These are phyloP conservation scores for Pinna nobilis DNA, from an alignment of 1,140 invertebrate species.

Conservation along the genomic window DNA sequence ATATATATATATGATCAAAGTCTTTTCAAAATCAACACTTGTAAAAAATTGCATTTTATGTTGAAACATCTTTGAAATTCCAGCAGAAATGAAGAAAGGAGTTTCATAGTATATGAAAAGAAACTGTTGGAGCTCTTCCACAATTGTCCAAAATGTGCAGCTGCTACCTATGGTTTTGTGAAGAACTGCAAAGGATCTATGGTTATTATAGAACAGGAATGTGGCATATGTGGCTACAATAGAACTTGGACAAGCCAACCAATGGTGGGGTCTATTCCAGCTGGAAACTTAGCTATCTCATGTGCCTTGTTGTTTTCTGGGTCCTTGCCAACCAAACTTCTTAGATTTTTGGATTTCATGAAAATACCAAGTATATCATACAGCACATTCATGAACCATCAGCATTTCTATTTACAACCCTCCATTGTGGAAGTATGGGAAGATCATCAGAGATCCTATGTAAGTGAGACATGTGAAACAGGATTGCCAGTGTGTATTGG, in stretches of 20 bases:
- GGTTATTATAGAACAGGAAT: conserved; percentile 14
- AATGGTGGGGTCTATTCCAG: conserved; percentile 10
- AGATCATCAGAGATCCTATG: conserved; percentile 16
- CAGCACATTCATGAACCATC: conserved; percentile 35
- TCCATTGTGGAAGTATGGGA: conserved; percentile 22
- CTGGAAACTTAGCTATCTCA: conserved; percentile 4
- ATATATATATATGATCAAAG: too few relatives aligned
- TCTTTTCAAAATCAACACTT: too few relatives aligned
- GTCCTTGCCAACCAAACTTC: conserved; percentile 20
- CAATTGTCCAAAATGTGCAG: conserved; percentile 18
- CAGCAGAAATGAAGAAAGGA: background rate
- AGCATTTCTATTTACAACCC: conserved; percentile 25
- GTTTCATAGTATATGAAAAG: conserved; percentile 16
- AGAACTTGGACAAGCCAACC: conserved; percentile 10
- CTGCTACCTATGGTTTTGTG: conserved; percentile 5
- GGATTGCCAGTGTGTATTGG: conserved; percentile 21
- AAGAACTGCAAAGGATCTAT: background rate
- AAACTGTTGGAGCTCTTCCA: conserved; percentile 8
- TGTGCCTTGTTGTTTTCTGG: conserved; percentile 6
- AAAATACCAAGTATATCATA: conserved; percentile 9
- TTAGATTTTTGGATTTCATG: conserved; percentile 26
- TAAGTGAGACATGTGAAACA: background rate
- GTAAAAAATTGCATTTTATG: too few relatives aligned
- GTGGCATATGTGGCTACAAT: conserved; percentile 16
- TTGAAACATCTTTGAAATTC: too few relatives aligned